Percentiles rank a stretch among this genome's conserved stretches.
Conservation (phyloP, 2,113 vertebrate genomes). For the Mesoclemmys tuberculata region DNA sequence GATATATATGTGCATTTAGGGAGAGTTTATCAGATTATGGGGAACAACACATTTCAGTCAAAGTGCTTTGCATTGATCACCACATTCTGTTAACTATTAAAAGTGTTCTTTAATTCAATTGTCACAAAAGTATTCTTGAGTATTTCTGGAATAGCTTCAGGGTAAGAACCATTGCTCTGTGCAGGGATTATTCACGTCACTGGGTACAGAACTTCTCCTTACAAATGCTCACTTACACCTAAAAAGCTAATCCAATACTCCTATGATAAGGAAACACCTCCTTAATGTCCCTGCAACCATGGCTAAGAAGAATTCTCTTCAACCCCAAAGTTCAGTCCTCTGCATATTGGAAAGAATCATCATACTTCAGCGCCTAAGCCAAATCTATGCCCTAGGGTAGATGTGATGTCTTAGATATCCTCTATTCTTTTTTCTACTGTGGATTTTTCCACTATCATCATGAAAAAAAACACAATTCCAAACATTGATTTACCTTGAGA, state of each 20-base stretch:
- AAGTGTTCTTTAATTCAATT: neutral
- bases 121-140: neutral
- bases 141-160: neutral
- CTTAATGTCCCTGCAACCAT: neutral
- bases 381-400: neutral
- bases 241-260: neutral
- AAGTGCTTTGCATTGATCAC: neutral
- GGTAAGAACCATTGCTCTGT: neutral
- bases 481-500: neutral
- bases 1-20: neutral
- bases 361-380: neutral
- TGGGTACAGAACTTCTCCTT: neutral
- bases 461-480: conserved; percentile 3
- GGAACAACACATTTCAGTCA: neutral
- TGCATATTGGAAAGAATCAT: neutral
- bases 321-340: neutral
- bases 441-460: neutral
- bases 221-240: neutral
- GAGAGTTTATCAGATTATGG: neutral
- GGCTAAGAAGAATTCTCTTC: neutral
- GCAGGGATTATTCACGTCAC: neutral
- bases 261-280: neutral
- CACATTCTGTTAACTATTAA: neutral
- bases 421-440: neutral
- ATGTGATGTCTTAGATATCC: neutral